These are phyloP conservation scores for Schizotus pectinicornis DNA, from an alignment of 2,888 invertebrate species.

Conservation along the genomic window DNA sequence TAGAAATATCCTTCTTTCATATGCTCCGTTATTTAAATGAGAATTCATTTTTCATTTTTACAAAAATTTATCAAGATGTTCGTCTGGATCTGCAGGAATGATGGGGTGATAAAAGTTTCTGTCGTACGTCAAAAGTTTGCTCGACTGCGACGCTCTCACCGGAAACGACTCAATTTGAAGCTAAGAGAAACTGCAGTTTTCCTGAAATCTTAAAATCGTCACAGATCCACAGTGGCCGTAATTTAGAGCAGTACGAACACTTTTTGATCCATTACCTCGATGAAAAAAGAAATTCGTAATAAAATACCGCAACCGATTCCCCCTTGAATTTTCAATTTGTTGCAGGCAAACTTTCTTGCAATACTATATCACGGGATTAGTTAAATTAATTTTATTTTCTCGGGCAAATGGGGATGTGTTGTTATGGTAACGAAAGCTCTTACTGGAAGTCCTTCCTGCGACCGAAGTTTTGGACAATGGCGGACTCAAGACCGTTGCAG, in stretches of 20 bases:
- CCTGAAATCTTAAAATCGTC: too few relatives aligned
- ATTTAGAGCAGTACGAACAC: too few relatives aligned
- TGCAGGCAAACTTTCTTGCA: conserved; percentile 26
- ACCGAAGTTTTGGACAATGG: conserved; percentile 43
- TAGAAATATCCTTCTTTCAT: conserved; percentile 26
- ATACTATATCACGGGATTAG: conserved; percentile 41
- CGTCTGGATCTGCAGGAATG: conserved; percentile 29
- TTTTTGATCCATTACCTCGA: too few relatives aligned
- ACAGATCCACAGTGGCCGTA: too few relatives aligned
- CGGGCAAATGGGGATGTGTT: conserved; percentile 40
- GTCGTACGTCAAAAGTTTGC: conserved; percentile 33
- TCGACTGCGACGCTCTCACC: conserved; percentile 19
- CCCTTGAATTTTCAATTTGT: not conserved
- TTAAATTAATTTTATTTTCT: conserved; percentile 50
- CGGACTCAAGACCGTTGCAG: conserved; percentile 38
- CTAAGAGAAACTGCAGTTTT: too few relatives aligned
- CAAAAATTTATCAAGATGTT: conserved; percentile 40
- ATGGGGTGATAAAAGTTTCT: conserved; percentile 34
- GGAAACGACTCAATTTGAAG: conserved; percentile 15
- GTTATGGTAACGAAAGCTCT: conserved; percentile 47
- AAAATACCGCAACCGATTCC: too few relatives aligned
- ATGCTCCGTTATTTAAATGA: conserved; percentile 34
- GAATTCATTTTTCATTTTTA: conserved; percentile 36
- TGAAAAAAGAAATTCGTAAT: too few relatives aligned
- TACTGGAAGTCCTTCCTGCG: not conserved